phyloP scores from a whole-genome alignment of 2,797 vertebrate genomes.

The Cyprinodon diabolis region DNA sequence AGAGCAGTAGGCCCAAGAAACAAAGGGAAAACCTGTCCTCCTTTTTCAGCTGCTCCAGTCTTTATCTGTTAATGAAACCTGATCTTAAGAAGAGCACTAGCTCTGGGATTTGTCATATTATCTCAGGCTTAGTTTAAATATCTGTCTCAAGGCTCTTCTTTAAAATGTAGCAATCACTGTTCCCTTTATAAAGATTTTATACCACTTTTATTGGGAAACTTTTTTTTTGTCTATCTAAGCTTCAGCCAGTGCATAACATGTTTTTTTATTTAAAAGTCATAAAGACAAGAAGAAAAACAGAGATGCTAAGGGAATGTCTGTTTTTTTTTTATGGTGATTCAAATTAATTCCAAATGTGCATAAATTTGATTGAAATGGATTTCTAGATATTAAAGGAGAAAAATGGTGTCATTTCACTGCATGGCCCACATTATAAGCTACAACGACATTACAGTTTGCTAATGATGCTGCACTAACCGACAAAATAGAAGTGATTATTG shows the following conservation, averaged over 20 bases:
- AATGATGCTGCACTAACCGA: conserved; percentile 62
- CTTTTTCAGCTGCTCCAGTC: conserved; percentile 38
- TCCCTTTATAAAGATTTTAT: conserved; percentile 6
- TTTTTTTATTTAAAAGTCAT: not conserved
- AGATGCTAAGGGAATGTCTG: conserved; percentile 35
- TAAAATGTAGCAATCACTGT: conserved; percentile 16
- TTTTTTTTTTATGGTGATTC: conserved; percentile 38
- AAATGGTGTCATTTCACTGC: conserved; percentile 50
- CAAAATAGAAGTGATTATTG: conserved; percentile 64
- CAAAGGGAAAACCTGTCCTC: conserved; percentile 48
- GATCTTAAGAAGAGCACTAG: conserved; percentile 60
- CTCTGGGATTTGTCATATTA: conserved; percentile 56
- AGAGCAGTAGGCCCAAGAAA: conserved; percentile 47
- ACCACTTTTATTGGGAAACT: not conserved
- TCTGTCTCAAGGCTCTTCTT: conserved; percentile 29
- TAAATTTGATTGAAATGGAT: conserved; percentile 54
- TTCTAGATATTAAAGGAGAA: conserved; percentile 64
- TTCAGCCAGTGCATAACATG: not conserved
- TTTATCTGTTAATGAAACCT: conserved; percentile 71
- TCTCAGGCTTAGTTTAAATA: conserved; percentile 27
- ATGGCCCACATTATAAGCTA: conserved; percentile 38
- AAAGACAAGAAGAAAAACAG: not conserved
- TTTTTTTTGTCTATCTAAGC: not conserved
- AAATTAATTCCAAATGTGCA: conserved; percentile 55
- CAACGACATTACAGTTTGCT: conserved; percentile 52